Evolutionary conservation across 2,888 invertebrate species (phyloP), one percentile per base, ranked within the genome.

Genomic region (Meloe dianella): DNA sequence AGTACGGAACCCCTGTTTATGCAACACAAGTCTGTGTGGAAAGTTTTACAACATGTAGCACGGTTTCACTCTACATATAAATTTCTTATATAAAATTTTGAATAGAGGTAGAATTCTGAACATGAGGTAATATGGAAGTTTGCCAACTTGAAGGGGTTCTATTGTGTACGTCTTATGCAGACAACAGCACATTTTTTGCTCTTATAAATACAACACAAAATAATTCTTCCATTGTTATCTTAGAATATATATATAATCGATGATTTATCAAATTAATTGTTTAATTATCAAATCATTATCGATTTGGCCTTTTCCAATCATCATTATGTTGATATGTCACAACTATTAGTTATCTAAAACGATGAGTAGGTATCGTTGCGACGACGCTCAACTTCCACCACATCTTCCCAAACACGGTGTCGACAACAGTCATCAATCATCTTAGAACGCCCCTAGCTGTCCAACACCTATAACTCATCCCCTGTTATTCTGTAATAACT

Each of bases 381-480:
- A 75, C 72, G 80, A 78, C 79, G 76, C 75, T 74, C 77, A 76
- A 79, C 80, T 79, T 79, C 80, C 77, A 79, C 80, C 77, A 79
- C 80, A 79, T 81, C 82, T 81, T 81, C 78, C 78, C 77, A 75
- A 81, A 82, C 81, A 82, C 80, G 78, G 79, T 82, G 83, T 82
- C 80, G 82, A 83, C 83, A 82, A 78, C 77, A 73, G 74, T 80
- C 83, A 83, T 83, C 83, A 82, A 83, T 83, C 83, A 83, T 83
- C 80, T 71, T 67, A 73, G 77, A 24, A 75, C 78, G 77, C 80
- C 79, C 79, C 74, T 74, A 73, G 75, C 78, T 75, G 76, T 78
- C 77, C 76, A 76, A 78, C 77, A 78, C 77, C 77, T 78, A 79
- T 75, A 68, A 69, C 72, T 69, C 69, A 67, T 69, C 67, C 66